Percentiles rank a stretch among this genome's conserved stretches.
These are phyloP conservation scores for Phania funesta DNA, from an alignment of 2,888 invertebrate species.

Conservation along the genomic window DNA sequence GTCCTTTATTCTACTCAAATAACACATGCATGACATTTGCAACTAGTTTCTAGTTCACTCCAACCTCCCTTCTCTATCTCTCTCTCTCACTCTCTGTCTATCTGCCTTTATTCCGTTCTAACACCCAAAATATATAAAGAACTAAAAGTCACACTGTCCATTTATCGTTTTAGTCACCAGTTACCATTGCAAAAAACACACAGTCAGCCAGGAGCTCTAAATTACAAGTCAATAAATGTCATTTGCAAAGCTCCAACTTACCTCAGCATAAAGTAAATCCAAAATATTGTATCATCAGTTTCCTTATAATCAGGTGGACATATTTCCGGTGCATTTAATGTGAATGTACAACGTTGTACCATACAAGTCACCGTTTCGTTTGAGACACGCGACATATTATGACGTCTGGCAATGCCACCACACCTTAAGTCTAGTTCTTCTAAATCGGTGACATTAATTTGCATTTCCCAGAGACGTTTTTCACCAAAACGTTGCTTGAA, in stretches of 20 bases:
- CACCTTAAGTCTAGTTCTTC: constrained; percentile 88
- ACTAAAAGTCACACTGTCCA: constrained; percentile 12
- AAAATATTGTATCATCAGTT: constrained; percentile 89
- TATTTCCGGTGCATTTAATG: constrained; percentile 87
- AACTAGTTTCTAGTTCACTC: neutral
- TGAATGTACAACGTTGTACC: constrained; percentile 88
- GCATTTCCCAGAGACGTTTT: constrained; percentile 83
- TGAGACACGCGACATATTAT: constrained; percentile 85
- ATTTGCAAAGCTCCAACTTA: constrained; percentile 63
- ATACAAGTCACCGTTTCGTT: constrained; percentile 86
- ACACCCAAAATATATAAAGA: neutral
- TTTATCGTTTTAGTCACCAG: neutral
- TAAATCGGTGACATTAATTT: constrained; percentile 87
- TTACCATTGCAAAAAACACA: neutral
- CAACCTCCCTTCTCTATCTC: neutral
- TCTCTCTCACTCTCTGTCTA: neutral
- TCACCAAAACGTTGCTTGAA: constrained; percentile 87
- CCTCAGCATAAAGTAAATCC: constrained; percentile 88
- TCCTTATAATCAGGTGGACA: constrained; percentile 91
- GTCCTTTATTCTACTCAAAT: neutral
- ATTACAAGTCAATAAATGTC: constrained; percentile 36
- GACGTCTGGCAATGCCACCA: constrained; percentile 86
- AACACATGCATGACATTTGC: neutral
- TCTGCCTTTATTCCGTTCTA: neutral
- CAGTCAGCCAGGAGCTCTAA: neutral